These are phyloP conservation scores for Menura novaehollandiae DNA, from an alignment of 2,113 vertebrate species.

Conservation along the genomic window DNA sequence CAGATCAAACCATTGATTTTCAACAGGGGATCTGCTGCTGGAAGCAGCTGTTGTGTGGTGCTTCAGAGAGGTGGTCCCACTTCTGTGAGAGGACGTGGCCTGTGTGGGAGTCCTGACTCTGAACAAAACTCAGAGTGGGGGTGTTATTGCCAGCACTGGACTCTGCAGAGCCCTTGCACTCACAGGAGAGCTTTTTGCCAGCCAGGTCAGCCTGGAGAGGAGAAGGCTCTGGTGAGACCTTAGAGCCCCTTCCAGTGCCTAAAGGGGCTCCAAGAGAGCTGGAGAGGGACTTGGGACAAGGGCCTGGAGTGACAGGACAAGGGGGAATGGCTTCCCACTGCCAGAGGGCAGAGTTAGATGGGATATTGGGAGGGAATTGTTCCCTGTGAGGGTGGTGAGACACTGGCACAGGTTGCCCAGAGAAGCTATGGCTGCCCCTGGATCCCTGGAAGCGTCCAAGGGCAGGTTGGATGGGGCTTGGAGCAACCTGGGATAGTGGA, in stretches of 20 bases:
- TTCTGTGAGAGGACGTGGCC: neutral
- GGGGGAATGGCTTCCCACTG: neutral
- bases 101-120: neutral
- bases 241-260: neutral
- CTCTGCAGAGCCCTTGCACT: neutral
- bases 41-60: neutral
- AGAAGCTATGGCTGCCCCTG: neutral
- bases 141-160: neutral
- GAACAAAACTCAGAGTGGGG: accelerated
- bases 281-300: neutral
- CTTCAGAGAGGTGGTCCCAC: neutral
- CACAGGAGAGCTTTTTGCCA: neutral
- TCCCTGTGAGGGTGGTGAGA: accelerated
- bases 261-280: neutral
- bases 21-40: neutral
- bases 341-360: neutral
- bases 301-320: accelerated
- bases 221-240: neutral
- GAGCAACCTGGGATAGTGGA: accelerated
- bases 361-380: neutral
- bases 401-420: neutral
- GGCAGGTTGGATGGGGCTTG: accelerated
- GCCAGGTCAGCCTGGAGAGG: neutral
- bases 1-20: neutral
- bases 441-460: neutral